Percentiles rank a stretch among this genome's conserved stretches.
phyloP scores from a whole-genome alignment of 2,888 invertebrate genomes.

The Agrotis segetum region DNA sequence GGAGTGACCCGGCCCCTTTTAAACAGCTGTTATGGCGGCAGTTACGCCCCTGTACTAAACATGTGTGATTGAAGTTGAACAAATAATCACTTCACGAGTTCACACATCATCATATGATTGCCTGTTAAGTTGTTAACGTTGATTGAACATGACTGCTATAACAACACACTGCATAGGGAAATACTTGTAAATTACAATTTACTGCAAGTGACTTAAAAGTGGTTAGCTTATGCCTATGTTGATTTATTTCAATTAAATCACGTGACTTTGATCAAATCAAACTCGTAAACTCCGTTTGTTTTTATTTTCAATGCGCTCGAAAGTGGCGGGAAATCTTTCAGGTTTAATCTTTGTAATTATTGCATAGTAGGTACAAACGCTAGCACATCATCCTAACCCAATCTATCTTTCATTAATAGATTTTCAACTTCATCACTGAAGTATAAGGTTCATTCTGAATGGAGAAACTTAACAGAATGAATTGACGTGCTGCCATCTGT shows the following conservation, averaged over 20 bases:
- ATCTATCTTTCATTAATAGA: too few relatives aligned
- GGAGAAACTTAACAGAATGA: too few relatives aligned
- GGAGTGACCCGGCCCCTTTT: too few relatives aligned
- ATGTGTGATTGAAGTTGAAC: conserved; percentile 7
- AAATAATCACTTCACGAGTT: conserved; percentile 29
- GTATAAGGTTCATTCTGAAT: too few relatives aligned
- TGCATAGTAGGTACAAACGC: too few relatives aligned
- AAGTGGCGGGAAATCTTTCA: neutral
- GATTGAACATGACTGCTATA: conserved; percentile 34
- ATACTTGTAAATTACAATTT: neutral
- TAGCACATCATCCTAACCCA: neutral
- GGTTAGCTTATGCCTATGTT: neutral
- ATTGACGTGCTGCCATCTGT: too few relatives aligned
- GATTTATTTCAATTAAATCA: neutral
- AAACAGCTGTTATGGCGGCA: too few relatives aligned
- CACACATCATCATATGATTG: conserved; percentile 25
- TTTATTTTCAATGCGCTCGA: neutral
- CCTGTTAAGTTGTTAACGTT: conserved; percentile 16
- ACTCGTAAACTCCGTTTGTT: neutral
- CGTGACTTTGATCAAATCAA: neutral
- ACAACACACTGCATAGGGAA: conserved; percentile 6
- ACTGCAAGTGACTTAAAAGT: neutral
- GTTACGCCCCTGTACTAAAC: too few relatives aligned
- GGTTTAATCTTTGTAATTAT: neutral
- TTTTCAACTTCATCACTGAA: too few relatives aligned